phyloP scores from a whole-genome alignment of 2,113 vertebrate genomes.

The Scomber japonicus region DNA sequence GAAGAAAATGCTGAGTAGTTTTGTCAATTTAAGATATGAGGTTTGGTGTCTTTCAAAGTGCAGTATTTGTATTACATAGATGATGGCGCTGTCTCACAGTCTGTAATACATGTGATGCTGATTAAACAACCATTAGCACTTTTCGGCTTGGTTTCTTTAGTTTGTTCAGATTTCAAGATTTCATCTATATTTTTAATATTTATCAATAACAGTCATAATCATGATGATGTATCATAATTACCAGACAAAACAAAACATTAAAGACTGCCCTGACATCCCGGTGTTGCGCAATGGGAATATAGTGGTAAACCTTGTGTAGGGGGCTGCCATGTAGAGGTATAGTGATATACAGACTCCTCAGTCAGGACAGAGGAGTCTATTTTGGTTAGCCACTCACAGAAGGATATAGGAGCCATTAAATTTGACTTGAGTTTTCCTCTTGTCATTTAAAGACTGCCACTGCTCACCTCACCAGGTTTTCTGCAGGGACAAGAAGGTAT shows the following conservation, averaged over 20 bases:
- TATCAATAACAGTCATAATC: not conserved
- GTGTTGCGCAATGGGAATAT: conserved; percentile 34
- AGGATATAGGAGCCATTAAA: conserved; percentile 62
- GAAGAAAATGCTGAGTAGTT: not conserved
- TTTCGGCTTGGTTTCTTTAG: conserved; percentile 15
- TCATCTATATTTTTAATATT: not conserved
- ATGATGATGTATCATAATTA: not conserved
- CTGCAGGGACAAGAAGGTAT: conserved; percentile 66
- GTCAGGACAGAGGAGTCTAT: conserved; percentile 70
- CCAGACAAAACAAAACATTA: not conserved
- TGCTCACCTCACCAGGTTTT: conserved; percentile 54
- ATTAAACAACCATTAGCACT: conserved; percentile 44
- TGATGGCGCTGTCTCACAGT: conserved; percentile 39
- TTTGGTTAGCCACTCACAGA: conserved; percentile 80
- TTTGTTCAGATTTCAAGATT: not conserved
- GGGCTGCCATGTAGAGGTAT: conserved; percentile 25
- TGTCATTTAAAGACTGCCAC: conserved; percentile 54
- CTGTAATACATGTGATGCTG: conserved; percentile 36
- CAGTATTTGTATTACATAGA: conserved; percentile 47
- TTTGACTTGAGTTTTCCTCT: conserved; percentile 53
- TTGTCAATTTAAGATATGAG: not conserved
- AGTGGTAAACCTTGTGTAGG: conserved; percentile 19
- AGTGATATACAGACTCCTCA: conserved; percentile 52
- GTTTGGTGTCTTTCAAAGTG: conserved; percentile 21
- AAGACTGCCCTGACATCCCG: not conserved